phyloP scores from a whole-genome alignment of 2,888 invertebrate species.

The Herminia tarsipennalis region DNA sequence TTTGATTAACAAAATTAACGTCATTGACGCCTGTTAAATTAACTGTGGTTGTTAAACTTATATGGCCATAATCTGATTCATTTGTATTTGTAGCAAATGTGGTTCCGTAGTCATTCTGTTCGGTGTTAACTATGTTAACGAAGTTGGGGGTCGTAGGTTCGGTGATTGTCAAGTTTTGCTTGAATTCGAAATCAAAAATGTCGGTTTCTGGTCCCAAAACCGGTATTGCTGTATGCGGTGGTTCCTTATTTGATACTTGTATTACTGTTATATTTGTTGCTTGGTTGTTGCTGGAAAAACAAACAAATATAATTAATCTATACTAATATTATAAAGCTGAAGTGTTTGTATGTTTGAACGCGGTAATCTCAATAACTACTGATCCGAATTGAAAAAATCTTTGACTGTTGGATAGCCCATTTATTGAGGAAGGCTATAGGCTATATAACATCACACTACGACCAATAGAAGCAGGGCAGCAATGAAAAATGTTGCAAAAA shows the following conservation, averaged over 20 bases:
- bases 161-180: constrained; percentile 46
- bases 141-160: constrained; percentile 53
- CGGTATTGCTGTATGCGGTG: constrained; percentile 77
- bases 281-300: constrained; percentile 52
- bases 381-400: no score
- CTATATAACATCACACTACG: no score
- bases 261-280: constrained; percentile 86
- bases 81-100: constrained; percentile 53
- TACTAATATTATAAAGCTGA: no score
- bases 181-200: constrained; percentile 72
- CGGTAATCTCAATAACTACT: no score
- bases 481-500: no score
- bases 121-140: constrained; percentile 76
- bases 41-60: constrained; percentile 76
- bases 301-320: no score
- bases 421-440: no score
- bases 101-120: constrained; percentile 68
- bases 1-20: constrained; percentile 3
- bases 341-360: no score
- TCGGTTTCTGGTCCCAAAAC: constrained; percentile 64
- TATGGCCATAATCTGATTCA: constrained; percentile 72
- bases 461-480: no score
- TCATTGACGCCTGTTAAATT: constrained; percentile 56
- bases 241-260: constrained; percentile 84
- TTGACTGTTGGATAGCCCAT: no score